A percentile compares a stretch with the other conserved stretches of the same genome.
phyloP scores from a whole-genome alignment of 2,113 vertebrate genomes.

The Amphiprion percula region DNA sequence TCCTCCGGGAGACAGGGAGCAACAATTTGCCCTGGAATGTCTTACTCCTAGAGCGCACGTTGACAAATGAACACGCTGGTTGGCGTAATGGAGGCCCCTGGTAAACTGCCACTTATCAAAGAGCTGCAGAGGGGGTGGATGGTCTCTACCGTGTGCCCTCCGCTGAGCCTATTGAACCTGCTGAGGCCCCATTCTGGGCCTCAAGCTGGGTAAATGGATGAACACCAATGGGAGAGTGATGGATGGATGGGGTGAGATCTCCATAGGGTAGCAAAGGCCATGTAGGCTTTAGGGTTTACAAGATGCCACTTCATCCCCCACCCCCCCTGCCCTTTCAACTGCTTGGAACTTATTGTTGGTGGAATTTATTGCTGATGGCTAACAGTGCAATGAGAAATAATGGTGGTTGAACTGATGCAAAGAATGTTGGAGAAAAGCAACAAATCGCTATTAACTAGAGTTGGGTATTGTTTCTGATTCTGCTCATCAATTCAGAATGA shows the following conservation, averaged over 20 bases:
- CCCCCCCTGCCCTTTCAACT: background rate
- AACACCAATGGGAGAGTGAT: slow-evolving; percentile 65
- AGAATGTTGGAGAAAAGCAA: slow-evolving; percentile 3
- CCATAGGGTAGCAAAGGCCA: slow-evolving; percentile 53
- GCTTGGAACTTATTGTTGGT: slow-evolving; percentile 7
- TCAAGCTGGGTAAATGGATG: slow-evolving; percentile 82
- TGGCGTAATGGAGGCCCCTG: slow-evolving; percentile 64
- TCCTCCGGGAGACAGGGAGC: slow-evolving; percentile 52
- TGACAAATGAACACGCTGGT: slow-evolving; percentile 66
- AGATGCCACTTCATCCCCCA: slow-evolving; percentile 21
- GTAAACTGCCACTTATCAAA: slow-evolving; percentile 67
- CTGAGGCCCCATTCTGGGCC: slow-evolving; percentile 54
- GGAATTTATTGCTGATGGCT: background rate
- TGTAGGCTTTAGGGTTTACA: slow-evolving; percentile 55
- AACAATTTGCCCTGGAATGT: slow-evolving; percentile 63
- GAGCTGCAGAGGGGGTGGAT: slow-evolving; percentile 31
- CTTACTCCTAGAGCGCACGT: slow-evolving; percentile 64
- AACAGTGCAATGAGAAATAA: slow-evolving; percentile 1
- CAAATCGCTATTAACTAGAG: background rate
- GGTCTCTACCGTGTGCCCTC: slow-evolving; percentile 34
- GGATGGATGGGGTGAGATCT: slow-evolving; percentile 49
- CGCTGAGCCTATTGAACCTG: slow-evolving; percentile 56
- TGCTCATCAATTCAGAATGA: too few relatives aligned
- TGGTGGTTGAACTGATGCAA: background rate
- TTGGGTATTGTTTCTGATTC: too few relatives aligned